Evolutionary conservation across 2,888 invertebrate genomes (phyloP).

Genomic region (Coecobrya sp.): DNA sequence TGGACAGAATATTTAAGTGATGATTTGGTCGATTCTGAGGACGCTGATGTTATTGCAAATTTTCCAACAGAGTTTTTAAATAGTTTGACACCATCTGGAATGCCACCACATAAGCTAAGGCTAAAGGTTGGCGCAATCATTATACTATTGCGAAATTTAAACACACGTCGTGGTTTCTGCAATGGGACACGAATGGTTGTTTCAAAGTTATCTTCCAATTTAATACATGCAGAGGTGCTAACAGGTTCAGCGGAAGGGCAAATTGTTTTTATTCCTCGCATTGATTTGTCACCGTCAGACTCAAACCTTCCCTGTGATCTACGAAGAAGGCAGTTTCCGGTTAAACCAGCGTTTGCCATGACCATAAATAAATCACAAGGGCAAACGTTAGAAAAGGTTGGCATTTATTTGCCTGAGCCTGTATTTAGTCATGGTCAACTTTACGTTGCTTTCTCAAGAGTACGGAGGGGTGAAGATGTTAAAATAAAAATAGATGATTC

Average conservation of each 20-base stretch:
- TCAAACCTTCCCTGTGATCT: slow-evolving; percentile 83
- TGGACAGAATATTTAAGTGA: slow-evolving; percentile 65
- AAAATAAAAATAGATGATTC: slow-evolving; percentile 47
- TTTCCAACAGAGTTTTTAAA: slow-evolving; percentile 84
- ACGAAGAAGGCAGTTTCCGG: slow-evolving; percentile 86
- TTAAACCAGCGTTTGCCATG: slow-evolving; percentile 86
- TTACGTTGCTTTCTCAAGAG: slow-evolving; percentile 78
- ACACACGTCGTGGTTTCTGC: slow-evolving; percentile 74
- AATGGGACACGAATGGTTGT: slow-evolving; percentile 84
- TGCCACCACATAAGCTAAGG: slow-evolving; percentile 84
- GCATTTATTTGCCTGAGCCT: slow-evolving; percentile 81
- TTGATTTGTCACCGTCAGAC: slow-evolving; percentile 75
- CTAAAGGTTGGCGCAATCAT: slow-evolving; percentile 84
- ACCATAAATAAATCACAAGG: slow-evolving; percentile 87
- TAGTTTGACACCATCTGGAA: slow-evolving; percentile 83
- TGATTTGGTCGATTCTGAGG: slow-evolving; percentile 78
- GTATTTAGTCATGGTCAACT: slow-evolving; percentile 80
- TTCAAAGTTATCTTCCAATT: slow-evolving; percentile 48
- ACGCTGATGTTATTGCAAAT: neutral
- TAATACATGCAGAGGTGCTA: slow-evolving; percentile 77
- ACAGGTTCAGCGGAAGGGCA: slow-evolving; percentile 75
- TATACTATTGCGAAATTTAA: slow-evolving; percentile 84
- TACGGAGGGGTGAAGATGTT: neutral
- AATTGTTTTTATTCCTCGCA: slow-evolving; percentile 85
- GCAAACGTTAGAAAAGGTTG: slow-evolving; percentile 85